Conservation (phyloP, 1,140 invertebrate genomes). For the Teleogryllus occipitalis region DNA sequence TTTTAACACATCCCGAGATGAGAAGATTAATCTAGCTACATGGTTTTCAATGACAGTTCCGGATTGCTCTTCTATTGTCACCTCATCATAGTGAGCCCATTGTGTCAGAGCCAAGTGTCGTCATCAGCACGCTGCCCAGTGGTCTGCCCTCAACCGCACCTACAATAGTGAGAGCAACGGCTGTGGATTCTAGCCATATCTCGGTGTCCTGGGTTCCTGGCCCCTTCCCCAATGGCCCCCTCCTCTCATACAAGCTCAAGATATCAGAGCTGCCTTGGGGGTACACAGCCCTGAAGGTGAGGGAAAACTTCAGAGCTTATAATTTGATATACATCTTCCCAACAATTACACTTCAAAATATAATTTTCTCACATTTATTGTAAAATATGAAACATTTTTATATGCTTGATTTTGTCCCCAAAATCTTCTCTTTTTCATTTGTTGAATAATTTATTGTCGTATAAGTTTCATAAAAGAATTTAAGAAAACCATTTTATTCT, state of each 20-base stretch:
- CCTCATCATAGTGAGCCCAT: constrained; percentile 57
- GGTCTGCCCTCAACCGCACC: constrained; percentile 66
- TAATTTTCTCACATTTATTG: too few species aligned
- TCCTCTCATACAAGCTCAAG: constrained; percentile 74
- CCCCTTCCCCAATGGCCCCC: constrained; percentile 73
- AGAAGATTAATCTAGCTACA: neutral
- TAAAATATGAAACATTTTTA: too few species aligned
- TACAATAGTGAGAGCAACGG: constrained; percentile 60
- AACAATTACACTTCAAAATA: too few species aligned
- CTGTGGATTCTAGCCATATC: constrained; percentile 72
- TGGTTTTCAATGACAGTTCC: constrained; percentile 58
- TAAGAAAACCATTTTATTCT: too few species aligned
- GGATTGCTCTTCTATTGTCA: constrained; percentile 62
- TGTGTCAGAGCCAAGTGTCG: constrained; percentile 67
- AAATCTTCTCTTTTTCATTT: too few species aligned
- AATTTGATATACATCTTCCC: too few species aligned
- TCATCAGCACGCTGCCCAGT: constrained; percentile 66
- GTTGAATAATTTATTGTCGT: too few species aligned
- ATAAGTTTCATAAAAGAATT: too few species aligned
- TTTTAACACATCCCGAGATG: neutral
- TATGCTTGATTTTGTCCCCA: too few species aligned
- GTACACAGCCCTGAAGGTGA: constrained; percentile 45
- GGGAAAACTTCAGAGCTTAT: neutral
- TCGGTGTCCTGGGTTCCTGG: constrained; percentile 83
- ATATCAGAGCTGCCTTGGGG: constrained; percentile 50